Conservation (phyloP, 2,888 invertebrate species). For the Julus scandinavius region DNA sequence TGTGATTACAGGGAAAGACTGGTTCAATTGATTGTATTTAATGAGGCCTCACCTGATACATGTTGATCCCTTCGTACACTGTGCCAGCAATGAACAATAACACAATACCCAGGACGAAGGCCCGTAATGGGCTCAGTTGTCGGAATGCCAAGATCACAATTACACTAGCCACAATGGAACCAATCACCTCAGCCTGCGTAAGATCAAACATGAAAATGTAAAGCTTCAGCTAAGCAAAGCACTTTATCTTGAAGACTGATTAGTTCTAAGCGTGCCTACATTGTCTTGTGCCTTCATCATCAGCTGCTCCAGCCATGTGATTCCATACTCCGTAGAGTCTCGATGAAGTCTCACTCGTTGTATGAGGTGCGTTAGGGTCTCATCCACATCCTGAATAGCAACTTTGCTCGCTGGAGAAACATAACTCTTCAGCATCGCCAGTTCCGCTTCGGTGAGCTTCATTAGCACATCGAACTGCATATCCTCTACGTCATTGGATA, state of each 20-base stretch:
- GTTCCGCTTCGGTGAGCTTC: slow-evolving; percentile 8
- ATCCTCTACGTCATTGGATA: neutral
- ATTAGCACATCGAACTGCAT: slow-evolving; percentile 47
- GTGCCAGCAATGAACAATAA: neutral
- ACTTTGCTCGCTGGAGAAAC: neutral
- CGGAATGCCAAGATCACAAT: neutral
- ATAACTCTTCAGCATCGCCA: neutral
- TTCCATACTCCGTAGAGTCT: neutral
- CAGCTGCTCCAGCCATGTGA: neutral
- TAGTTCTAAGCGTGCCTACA: neutral
- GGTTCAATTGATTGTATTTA: neutral
- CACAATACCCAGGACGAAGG: neutral
- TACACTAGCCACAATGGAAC: neutral
- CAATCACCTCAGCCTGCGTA: neutral
- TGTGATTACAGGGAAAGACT: too few species aligned
- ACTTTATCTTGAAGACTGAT: neutral
- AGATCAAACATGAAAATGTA: neutral
- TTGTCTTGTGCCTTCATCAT: neutral
- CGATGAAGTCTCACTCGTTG: neutral
- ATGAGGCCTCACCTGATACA: neutral
- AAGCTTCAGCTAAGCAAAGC: neutral
- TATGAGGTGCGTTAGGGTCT: slow-evolving; percentile 39
- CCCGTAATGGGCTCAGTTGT: neutral
- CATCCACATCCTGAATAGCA: slow-evolving; percentile 47
- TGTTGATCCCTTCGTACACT: neutral